Evolutionary conservation across 2,888 invertebrate species (phyloP).

Genomic region (Ceriagrion tenellum): DNA sequence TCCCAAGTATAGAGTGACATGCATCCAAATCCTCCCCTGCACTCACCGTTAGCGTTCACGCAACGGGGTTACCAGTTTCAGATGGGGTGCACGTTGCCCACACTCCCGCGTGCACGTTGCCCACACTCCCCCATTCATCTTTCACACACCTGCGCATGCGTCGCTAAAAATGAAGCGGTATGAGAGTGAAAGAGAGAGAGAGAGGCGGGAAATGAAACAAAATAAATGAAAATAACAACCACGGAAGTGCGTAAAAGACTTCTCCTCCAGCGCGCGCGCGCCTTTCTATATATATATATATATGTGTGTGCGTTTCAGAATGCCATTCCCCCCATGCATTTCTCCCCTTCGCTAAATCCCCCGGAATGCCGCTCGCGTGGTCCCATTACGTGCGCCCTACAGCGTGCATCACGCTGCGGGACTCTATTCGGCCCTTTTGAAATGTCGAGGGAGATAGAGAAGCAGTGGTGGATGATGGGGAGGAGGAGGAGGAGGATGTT

Average conservation of each 20-base stretch:
- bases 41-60: no score
- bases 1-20: no score
- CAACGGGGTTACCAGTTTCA: no score
- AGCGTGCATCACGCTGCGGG: not conserved
- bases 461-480: not conserved
- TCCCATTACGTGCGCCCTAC: not conserved
- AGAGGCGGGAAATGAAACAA: not conserved
- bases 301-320: constrained; percentile 14
- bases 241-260: constrained; percentile 15
- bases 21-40: no score
- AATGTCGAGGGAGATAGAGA: not conserved
- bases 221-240: no score
- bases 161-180: not conserved
- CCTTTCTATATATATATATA: no score
- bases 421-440: not conserved
- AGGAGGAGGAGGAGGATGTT: not conserved
- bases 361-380: not conserved
- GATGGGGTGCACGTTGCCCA: no score
- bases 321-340: not conserved
- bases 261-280: not conserved
- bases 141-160: not conserved
- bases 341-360: no score
- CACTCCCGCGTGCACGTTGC: no score
- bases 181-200: not conserved
- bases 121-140: not conserved